Evolutionary conservation across 2,113 vertebrate genomes (phyloP).

Genomic region (Cromileptes altivelis): DNA sequence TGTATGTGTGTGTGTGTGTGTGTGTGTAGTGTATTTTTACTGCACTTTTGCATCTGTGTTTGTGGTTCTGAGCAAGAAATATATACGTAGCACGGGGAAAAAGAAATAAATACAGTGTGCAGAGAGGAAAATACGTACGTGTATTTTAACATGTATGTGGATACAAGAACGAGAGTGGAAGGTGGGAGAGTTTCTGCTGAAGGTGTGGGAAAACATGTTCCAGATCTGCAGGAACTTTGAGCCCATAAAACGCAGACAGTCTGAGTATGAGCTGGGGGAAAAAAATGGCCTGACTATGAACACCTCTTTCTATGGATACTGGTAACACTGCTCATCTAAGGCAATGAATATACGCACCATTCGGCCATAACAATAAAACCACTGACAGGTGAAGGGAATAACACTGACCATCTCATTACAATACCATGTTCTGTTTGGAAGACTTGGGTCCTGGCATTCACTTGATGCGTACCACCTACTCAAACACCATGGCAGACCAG

Average conservation of each 20-base stretch:
- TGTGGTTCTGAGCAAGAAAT: neutral
- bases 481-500: too few relatives aligned
- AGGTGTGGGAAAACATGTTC: conserved; percentile 71
- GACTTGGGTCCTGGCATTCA: too few relatives aligned
- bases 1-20: neutral
- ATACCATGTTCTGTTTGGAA: too few relatives aligned
- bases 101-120: neutral
- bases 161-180: neutral
- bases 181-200: neutral
- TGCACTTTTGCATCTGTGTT: neutral
- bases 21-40: neutral
- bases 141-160: neutral
- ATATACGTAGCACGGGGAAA: neutral
- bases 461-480: too few relatives aligned
- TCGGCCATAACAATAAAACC: too few relatives aligned
- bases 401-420: too few relatives aligned
- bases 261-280: conserved; percentile 8
- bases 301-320: conserved; percentile 1
- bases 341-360: neutral
- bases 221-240: conserved; percentile 34
- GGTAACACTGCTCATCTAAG: neutral
- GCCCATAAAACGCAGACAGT: conserved; percentile 49
- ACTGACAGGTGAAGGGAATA: too few relatives aligned
- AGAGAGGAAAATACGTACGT: neutral
- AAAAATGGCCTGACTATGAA: neutral